Evolutionary conservation across 2,113 vertebrate species (phyloP), one percentile per base, ranked within the genome.

Genomic region (Plectropomus leopardus): DNA sequence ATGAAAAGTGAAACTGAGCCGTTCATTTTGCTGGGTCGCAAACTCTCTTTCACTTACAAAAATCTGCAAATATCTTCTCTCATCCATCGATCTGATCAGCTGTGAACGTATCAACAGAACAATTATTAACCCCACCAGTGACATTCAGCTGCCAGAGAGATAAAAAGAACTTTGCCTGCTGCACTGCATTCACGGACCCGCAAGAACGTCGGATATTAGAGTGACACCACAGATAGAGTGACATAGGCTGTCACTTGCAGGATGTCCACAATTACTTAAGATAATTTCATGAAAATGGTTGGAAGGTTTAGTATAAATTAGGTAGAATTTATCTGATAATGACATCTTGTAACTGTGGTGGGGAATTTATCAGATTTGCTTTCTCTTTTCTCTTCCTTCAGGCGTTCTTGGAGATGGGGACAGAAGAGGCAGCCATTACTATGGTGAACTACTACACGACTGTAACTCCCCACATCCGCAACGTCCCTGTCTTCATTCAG

Each of bases 371-470:
- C 26, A 21, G 30, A 15, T 58, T 48, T 45, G 0, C 23, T 17
- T 45, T 88, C 83, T 82, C 48, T 73, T 74, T 54, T 73, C 77
- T 86, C 28, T 78, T 34, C 0, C 86, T 80, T 16, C 68, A 99
- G 98, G 98, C 98, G 0, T 99, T 99, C 93, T 92, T 99, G 90
- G 98, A 99, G 90, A 95, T 99, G 90, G 97, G 97, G 57, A 98
- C 98, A 10, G 98, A 99, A 87, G 98, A 99, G 92, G 96, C 98
- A 13, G 97, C 98, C 87, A 94, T 98, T 75, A 98, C 98, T 4
- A 98, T 99, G 98, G 97, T 99, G 54, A 99, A 98, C 93, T 99
- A 99, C 86, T 99, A 99, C 88, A 96, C 94, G 58, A 97, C 97
- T 26, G 96, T 98, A 67, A 97, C 96, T 0, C 98, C 98, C 80